These are phyloP conservation scores for Harpalus rufipes DNA, from an alignment of 2,888 invertebrate genomes.

Conservation along the genomic window DNA sequence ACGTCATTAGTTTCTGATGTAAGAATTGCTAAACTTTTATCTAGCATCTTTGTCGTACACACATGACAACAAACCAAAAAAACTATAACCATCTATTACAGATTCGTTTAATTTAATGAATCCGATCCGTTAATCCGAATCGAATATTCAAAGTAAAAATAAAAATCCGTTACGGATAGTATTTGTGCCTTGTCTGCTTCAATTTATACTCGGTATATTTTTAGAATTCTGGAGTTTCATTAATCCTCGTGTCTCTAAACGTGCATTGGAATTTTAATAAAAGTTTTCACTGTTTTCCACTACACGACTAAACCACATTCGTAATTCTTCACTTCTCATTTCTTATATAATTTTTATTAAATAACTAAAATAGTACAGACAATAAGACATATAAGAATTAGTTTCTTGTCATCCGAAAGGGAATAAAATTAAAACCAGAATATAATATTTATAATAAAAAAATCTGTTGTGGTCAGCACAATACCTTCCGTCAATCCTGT, in stretches of 20 bases:
- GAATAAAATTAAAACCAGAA: too few relatives aligned
- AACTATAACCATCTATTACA: background rate
- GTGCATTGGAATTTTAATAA: constrained; percentile 32
- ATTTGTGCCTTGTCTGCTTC: constrained; percentile 18
- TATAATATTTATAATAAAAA: too few relatives aligned
- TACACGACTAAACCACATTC: constrained; percentile 6
- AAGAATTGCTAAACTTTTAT: too few relatives aligned
- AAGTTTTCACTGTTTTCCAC: background rate
- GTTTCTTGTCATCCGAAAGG: too few relatives aligned
- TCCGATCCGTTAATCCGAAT: too few relatives aligned
- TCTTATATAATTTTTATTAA: background rate
- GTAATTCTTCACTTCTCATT: background rate
- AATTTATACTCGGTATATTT: constrained; percentile 20
- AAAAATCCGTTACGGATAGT: background rate
- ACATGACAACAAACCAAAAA: too few relatives aligned
- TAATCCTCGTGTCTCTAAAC: background rate
- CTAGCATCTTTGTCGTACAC: too few relatives aligned
- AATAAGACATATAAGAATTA: background rate
- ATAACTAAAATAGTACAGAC: background rate
- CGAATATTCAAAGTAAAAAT: background rate
- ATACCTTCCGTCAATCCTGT: too few relatives aligned
- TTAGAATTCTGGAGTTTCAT: constrained; percentile 20
- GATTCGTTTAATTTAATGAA: background rate
- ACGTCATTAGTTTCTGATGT: too few relatives aligned
- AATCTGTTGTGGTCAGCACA: too few relatives aligned